Base-by-base conservation (phyloP, 1,140 invertebrate species). In the Drosophila santomea region DNA sequence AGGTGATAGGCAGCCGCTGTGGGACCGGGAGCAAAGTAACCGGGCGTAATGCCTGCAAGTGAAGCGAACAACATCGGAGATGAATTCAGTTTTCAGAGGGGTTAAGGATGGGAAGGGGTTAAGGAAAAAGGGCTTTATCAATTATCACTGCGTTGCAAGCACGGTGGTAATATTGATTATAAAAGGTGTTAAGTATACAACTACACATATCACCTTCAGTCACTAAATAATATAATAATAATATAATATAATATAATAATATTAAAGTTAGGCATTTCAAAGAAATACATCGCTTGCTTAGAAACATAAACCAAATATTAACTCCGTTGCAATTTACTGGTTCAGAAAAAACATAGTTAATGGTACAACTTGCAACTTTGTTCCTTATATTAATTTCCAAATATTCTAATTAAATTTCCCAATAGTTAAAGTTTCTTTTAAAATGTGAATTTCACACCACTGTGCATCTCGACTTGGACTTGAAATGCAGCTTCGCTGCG, bases 1-100 rank as follows among this genome's bases (percentile, higher is more conserved):
- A 92, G 84, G 61, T 92, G 92, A 88, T 92, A 92, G 80, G 91
- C 91, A 44, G 91, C 91, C 55, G 90, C 91, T 75, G 89, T 89
- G 78, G 90, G 91, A 55, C 92, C 91, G 45, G 92, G 92, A 35
- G 91, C 91, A 63, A 92, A 92, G 74, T 92, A 92, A 60, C 92
- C 90, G 58, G 92, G 92, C 63, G 92, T 92, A 67, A 92, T 92
- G 64, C 92, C 92, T 92, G 83, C 63, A 86, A 86, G 51, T 76
- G 59, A 88, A 77, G 38, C 17, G 39, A 78, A 66, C 48, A 72
- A 60, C 51, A 41, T 47, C 55, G 28, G 35, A 72, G 62, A 52
- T 71, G 52, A 43, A 61, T 43, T 73, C 50, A 43, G 50, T 47
- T 17, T 15, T 48, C 4, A 43, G 32, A 39, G 36, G 47, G 47